These are phyloP conservation scores for Pterois miles DNA, from an alignment of 2,797 vertebrate species.

Conservation along the genomic window DNA sequence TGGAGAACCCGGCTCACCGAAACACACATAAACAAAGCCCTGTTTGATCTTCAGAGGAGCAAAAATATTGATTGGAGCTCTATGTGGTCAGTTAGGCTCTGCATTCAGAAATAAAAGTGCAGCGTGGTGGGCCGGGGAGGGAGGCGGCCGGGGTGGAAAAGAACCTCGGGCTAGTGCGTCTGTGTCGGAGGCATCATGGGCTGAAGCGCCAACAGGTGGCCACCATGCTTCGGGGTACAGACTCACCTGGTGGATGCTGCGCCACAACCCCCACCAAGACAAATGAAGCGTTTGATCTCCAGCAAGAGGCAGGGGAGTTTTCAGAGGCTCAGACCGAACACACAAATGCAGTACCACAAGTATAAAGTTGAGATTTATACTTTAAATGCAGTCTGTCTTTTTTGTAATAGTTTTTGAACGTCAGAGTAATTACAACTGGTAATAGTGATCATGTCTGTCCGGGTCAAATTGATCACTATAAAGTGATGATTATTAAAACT, in stretches of 20 bases:
- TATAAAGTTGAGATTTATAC: conserved; percentile 31
- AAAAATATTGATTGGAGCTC: conserved; percentile 73
- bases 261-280: conserved; percentile 63
- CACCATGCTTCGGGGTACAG: conserved; percentile 68
- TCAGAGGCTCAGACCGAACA: conserved; percentile 56
- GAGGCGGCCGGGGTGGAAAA: conserved; percentile 42
- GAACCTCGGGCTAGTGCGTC: conserved; percentile 62
- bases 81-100: conserved; percentile 61
- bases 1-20: conserved; percentile 37
- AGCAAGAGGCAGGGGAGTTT: conserved; percentile 45
- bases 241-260: conserved; percentile 48
- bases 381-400: conserved; percentile 14
- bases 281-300: conserved; percentile 76
- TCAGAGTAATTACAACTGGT: background rate
- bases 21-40: conserved; percentile 65
- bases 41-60: conserved; percentile 74
- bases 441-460: too few relatives aligned
- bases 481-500: too few relatives aligned
- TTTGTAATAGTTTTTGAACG: conserved; percentile 2
- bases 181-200: conserved; percentile 55
- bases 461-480: too few relatives aligned
- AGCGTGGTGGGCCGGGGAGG: conserved; percentile 23
- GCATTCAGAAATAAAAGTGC: conserved; percentile 60
- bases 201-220: conserved; percentile 72
- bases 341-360: conserved; percentile 31